Conservation (phyloP, 2,888 invertebrate species). For the Toxonevra muliebris region DNA sequence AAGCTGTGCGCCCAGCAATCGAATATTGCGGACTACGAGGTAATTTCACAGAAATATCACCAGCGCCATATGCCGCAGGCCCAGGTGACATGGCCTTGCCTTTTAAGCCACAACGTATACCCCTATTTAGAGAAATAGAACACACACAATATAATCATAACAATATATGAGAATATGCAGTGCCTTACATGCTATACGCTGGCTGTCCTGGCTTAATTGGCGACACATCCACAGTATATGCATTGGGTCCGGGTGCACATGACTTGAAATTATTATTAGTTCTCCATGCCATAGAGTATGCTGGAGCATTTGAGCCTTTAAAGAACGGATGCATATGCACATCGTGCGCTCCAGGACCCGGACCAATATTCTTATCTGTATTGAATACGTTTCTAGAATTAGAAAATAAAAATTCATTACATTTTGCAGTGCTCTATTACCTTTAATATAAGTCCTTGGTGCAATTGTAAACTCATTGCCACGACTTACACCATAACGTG, state of each 20-base stretch:
- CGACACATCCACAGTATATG: conserved; percentile 50
- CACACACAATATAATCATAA: not conserved
- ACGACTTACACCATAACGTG: conserved; percentile 52
- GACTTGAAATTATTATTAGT: conserved; percentile 44
- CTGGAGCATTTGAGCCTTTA: conserved; percentile 59
- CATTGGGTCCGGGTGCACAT: conserved; percentile 56
- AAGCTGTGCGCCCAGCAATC: conserved; percentile 44
- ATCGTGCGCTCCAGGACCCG: conserved; percentile 60
- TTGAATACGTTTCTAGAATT: conserved; percentile 17
- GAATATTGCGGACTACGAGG: conserved; percentile 53
- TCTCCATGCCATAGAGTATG: conserved; percentile 68
- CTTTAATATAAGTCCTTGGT: conserved; percentile 50
- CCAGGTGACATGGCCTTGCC: conserved; percentile 54
- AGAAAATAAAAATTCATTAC: not conserved
- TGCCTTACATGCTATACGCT: conserved; percentile 57
- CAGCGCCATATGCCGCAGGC: conserved; percentile 58
- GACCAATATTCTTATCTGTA: conserved; percentile 53
- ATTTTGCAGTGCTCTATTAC: conserved; percentile 38
- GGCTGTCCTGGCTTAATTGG: conserved; percentile 50
- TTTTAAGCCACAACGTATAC: conserved; percentile 42
- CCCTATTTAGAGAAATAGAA: conserved; percentile 44
- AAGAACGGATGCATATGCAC: conserved; percentile 50
- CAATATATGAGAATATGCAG: not conserved
- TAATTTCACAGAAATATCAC: conserved; percentile 47
- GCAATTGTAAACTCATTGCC: conserved; percentile 67